These are phyloP conservation scores for Agriopis aurantiaria DNA, from an alignment of 2,888 invertebrate genomes.

Conservation along the genomic window DNA sequence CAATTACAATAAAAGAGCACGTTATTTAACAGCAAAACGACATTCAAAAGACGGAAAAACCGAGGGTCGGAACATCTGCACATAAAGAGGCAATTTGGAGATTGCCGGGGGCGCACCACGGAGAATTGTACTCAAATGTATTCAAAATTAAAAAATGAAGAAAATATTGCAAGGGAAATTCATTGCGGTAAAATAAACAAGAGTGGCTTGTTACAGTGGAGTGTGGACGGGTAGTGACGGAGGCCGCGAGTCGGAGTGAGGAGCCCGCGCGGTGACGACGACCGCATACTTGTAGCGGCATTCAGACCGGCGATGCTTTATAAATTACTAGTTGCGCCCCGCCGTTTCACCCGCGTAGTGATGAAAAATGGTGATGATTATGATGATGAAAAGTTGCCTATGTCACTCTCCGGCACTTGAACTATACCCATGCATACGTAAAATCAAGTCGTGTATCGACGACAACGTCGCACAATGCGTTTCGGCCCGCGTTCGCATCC, in stretches of 20 bases:
- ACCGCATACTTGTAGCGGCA: conserved; percentile 23
- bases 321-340: no score
- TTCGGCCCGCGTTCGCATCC: no score
- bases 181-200: conserved; percentile 85
- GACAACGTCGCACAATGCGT: no score
- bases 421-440: no score
- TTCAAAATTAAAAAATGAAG: conserved; percentile 84
- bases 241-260: conserved; percentile 32
- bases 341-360: no score
- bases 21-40: conserved; percentile 86
- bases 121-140: conserved; percentile 85
- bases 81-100: conserved; percentile 87
- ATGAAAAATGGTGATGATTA: no score
- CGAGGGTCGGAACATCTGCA: conserved; percentile 86
- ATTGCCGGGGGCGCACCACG: conserved; percentile 84
- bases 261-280: conserved; percentile 30
- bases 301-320: conserved; percentile 1
- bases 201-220: conserved; percentile 76
- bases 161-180: conserved; percentile 81
- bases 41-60: conserved; percentile 86
- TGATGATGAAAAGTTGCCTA: no score
- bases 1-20: conserved; percentile 82
- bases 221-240: conserved; percentile 56
- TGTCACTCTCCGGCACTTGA: no score
- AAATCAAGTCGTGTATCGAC: no score